Evolutionary conservation across 1,140 invertebrate species (phyloP), one percentile per base, ranked within the genome.

Genomic region (Eubasilissa regina): DNA sequence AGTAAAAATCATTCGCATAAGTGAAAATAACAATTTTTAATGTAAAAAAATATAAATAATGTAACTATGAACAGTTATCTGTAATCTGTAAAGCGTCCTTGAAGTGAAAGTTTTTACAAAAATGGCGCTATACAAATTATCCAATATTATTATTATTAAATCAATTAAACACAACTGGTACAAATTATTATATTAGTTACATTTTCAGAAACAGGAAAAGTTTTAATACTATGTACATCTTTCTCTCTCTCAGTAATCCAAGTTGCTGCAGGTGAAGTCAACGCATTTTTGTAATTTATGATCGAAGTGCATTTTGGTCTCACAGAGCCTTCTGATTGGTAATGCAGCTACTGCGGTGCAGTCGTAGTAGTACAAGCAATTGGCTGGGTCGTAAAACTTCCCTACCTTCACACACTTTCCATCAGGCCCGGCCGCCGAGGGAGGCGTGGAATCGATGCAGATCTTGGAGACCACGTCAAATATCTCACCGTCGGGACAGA

Each of bases 201-300:
- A n/a, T n/a, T n/a, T n/a, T n/a, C n/a, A n/a, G n/a, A n/a, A n/a
- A n/a, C n/a, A n/a, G n/a, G n/a, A n/a, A n/a, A n/a, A n/a, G n/a
- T n/a, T n/a, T n/a, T n/a, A n/a, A n/a, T n/a, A n/a, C n/a, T n/a
- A n/a, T n/a, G n/a, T n/a, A n/a, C n/a, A n/a, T n/a, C n/a, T n/a
- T n/a, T n/a, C n/a, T n/a, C n/a, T n/a, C n/a, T n/a, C n/a, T 35
- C 8, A 58, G 9, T 64, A 25, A 13, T 43, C 60, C 60, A 64
- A 0, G 7, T 64, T 21, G 12, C 0, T 21, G 48, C 80, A 81
- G 12, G 51, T 35, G 19, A 44, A 81, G 13, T 55, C 45, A 10
- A 15, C n/a, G 21, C 80, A 81, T 35, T 70, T 15, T 1, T 56
- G 11, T 11, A 35, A 15, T 15, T 60, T 53, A n/a, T 48, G 66